Percentiles rank a stretch among this genome's conserved stretches.
Conservation (phyloP, 2,113 vertebrate genomes). For the Halichoerus grypus region DNA sequence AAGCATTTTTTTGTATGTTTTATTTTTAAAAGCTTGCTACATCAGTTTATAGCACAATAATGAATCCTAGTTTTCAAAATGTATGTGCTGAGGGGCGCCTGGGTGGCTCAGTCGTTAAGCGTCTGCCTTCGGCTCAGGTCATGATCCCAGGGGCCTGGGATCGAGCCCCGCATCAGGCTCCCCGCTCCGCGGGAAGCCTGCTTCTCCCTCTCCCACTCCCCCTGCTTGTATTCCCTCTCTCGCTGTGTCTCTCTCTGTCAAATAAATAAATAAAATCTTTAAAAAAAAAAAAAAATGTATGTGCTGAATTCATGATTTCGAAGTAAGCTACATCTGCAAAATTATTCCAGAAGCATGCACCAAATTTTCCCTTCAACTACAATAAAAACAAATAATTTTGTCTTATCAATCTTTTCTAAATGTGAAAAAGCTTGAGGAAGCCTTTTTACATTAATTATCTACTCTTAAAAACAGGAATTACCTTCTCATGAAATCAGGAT, state of each 20-base stretch:
- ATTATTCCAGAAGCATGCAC: neutral
- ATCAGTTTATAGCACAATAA: slow-evolving; percentile 3
- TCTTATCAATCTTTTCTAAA: neutral
- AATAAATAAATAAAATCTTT: no score
- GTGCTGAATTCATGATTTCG: neutral
- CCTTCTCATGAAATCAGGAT: slow-evolving; percentile 19
- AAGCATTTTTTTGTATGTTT: neutral
- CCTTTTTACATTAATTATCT: neutral
- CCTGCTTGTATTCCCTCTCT: no score
- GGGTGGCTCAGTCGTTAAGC: no score
- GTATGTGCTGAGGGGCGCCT: neutral
- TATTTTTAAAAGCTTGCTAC: slow-evolving; percentile 1
- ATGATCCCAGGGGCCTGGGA: no score
- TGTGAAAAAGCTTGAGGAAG: neutral
- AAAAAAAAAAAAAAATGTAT: no score
- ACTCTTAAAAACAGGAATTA: slow-evolving; percentile 11
- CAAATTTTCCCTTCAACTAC: neutral
- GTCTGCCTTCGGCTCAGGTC: no score
- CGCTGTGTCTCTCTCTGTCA: no score
- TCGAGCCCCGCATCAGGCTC: no score
- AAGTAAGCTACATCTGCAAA: slow-evolving; percentile 13
- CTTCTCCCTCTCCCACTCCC: no score
- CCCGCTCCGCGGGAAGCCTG: no score
- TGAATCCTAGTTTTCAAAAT: slow-evolving; percentile 35
- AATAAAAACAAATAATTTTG: slow-evolving; percentile 21